Conservation (phyloP, 2,888 invertebrate genomes). For the Belgica antarctica region DNA sequence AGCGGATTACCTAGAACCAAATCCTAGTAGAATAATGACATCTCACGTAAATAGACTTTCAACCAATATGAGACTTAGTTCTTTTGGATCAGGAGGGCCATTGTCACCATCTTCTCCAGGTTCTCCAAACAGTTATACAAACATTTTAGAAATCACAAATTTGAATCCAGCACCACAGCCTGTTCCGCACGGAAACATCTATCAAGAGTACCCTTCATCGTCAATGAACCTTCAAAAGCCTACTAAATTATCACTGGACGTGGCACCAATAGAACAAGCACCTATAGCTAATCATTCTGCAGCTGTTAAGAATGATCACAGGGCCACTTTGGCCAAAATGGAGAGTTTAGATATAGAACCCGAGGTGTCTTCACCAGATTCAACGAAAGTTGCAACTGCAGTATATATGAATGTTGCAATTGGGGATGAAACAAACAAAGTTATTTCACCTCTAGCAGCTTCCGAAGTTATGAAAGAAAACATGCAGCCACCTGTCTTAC, state of each 20-base stretch:
- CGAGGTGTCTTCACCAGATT: constrained; percentile 28
- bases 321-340: constrained; percentile 31
- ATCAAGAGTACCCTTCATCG: constrained; percentile 59
- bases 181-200: constrained; percentile 58
- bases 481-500: constrained; percentile 23
- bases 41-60: constrained; percentile 45
- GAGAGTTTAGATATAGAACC: constrained; percentile 31
- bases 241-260: constrained; percentile 49
- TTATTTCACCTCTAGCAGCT: neutral
- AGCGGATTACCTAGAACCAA: constrained; percentile 50
- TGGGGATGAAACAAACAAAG: constrained; percentile 27
- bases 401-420: constrained; percentile 38
- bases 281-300: constrained; percentile 46
- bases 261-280: constrained; percentile 53
- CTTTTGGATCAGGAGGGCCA: constrained; percentile 49
- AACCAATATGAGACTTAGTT: constrained; percentile 47
- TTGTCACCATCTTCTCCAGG: constrained; percentile 54
- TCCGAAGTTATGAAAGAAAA: constrained; percentile 21
- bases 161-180: constrained; percentile 56
- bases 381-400: constrained; percentile 19
- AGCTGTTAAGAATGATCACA: neutral
- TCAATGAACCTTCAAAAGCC: neutral
- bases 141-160: constrained; percentile 60
- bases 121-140: constrained; percentile 58
- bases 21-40: constrained; percentile 45